Conservation (phyloP, 2,797 vertebrate genomes). For the Brachyrhaphis roseni region DNA sequence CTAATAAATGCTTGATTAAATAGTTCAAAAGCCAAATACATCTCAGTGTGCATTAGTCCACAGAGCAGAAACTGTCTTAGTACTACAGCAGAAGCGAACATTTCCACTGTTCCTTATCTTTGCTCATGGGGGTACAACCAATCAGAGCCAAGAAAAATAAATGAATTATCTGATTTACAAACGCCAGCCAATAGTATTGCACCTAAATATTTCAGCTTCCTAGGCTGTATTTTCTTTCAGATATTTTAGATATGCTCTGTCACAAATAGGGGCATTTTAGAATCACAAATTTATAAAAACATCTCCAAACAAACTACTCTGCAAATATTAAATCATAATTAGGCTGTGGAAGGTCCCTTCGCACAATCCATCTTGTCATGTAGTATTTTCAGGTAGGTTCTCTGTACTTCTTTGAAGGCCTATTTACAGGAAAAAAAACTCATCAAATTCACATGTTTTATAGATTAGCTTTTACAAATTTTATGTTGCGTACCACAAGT, state of each 20-base stretch:
- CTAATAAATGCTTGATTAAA: no score
- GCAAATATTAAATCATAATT: neutral
- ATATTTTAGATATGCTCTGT: no score
- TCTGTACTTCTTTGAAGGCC: neutral
- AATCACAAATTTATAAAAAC: neutral
- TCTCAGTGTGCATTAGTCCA: neutral
- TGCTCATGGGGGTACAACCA: neutral
- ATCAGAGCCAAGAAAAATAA: neutral
- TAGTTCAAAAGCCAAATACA: neutral
- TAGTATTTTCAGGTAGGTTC: neutral
- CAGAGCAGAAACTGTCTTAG: neutral
- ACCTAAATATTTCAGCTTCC: neutral
- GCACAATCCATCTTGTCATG: neutral
- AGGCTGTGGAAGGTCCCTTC: neutral
- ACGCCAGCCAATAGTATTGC: neutral
- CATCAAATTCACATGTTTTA: neutral
- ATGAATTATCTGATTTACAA: neutral
- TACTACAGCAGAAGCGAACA: neutral
- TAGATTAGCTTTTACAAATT: neutral
- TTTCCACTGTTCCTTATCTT: neutral
- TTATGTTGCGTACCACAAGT: neutral
- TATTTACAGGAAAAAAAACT: neutral
- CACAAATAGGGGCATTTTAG: no score
- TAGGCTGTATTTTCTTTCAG: no score
- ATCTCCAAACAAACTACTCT: neutral